Base-by-base conservation (phyloP, 1,140 invertebrate species). In the Ceratoteleas bidentatus region DNA sequence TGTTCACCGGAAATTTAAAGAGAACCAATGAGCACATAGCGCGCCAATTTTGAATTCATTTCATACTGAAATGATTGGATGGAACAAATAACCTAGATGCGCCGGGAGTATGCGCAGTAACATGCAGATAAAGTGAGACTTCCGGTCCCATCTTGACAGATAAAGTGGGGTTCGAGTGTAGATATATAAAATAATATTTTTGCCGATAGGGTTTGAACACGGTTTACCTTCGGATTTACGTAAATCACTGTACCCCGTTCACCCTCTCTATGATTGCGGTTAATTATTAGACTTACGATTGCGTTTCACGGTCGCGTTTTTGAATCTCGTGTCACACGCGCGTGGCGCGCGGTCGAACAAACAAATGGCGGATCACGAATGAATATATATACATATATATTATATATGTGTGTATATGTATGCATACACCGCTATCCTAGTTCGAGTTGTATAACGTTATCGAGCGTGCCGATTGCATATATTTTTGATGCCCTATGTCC, bases 401-500 rank as follows among this genome's bases (percentile, higher is more conserved):
- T 69, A 54, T 47, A 54, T 54, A 72, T 73, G 40, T 14, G 6
- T 68, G 52, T 75, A 75, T 73, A 80, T 68, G 33, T 73, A 80
- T 53, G 40, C 54, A 64, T 72, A 70, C 33, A 72, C 34, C 72
- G 72, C 75, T 76, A 80, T 70, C 57, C 72, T 76, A 83, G 76
- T 76, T 66, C 72, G 76, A 79, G 40, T 84, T 80, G 76, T 76
- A 78, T 81, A 80, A 85, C 76, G 80, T 78, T 85, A 80, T 83
- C 76, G 80, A 83, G 72, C 76, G 70, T 79, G 75, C 80, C 76
- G 76, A 85, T 83, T 80, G 43, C 78, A 81, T 77, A 81, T 80
- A 84, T 84, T 84, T 84, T 84, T 80, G 82, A 84, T 74, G 73
- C 81, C 61, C 80, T 64, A 73, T 62, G 73, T 77, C 80, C 76